Percentiles rank a stretch among this genome's conserved stretches.
Evolutionary conservation across 2,888 invertebrate genomes (phyloP).

Genomic region (Lithophane leautieri): DNA sequence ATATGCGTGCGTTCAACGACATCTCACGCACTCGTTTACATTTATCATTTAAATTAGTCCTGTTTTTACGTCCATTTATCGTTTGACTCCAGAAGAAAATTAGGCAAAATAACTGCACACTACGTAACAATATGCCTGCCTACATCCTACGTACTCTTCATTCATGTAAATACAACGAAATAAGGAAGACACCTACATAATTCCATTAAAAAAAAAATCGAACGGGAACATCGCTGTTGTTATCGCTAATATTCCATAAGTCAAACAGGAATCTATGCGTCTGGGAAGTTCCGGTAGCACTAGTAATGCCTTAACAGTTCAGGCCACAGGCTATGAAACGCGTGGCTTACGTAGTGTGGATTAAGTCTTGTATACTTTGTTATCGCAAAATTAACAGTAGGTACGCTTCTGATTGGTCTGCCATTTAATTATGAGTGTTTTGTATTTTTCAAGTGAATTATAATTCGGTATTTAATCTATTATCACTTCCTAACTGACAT

Average conservation of each 20-base stretch:
- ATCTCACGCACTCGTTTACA: constrained; percentile 61
- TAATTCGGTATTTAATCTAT: too few species aligned
- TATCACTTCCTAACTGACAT: neutral
- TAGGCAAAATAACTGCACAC: neutral
- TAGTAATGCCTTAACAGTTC: neutral
- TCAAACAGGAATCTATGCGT: neutral
- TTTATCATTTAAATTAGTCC: constrained; percentile 51
- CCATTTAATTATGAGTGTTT: neutral
- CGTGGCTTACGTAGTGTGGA: neutral
- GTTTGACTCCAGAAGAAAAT: constrained; percentile 2
- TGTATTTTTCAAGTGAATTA: neutral
- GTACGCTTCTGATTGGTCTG: neutral
- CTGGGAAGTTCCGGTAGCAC: neutral
- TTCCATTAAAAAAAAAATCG: neutral
- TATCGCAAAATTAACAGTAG: neutral
- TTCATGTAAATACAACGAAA: neutral
- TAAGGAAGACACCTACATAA: neutral
- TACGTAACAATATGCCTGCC: neutral
- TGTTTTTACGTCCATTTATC: constrained; percentile 19
- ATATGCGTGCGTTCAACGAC: constrained; percentile 64
- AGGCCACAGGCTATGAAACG: neutral
- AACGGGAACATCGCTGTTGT: neutral
- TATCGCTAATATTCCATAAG: neutral
- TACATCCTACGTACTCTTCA: neutral
- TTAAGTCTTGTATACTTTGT: neutral